Conservation (phyloP, 2,888 invertebrate species). For the Xestia rhomboidea region DNA sequence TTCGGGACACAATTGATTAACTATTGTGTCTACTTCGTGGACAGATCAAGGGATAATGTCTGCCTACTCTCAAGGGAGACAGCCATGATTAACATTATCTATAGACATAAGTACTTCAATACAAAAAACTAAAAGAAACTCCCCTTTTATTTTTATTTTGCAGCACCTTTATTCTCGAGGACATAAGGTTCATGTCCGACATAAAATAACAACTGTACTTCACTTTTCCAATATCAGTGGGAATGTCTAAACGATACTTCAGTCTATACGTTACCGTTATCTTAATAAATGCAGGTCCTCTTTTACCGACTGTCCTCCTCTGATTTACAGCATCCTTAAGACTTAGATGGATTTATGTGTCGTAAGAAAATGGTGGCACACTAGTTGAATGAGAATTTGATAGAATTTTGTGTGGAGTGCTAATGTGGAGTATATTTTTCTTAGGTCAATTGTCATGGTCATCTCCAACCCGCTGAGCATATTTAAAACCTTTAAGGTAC, state of each 20-base stretch:
- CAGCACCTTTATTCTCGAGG: neutral
- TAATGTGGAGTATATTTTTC: neutral
- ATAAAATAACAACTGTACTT: conserved; percentile 9
- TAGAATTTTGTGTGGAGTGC: neutral
- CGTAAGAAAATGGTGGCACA: conserved; percentile 44
- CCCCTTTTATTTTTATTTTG: neutral
- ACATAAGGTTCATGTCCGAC: neutral
- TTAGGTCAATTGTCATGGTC: neutral
- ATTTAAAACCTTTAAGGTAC: too few species aligned
- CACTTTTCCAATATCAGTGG: conserved; percentile 24
- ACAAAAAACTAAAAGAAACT: neutral
- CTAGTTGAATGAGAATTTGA: conserved; percentile 28
- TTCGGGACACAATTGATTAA: too few species aligned
- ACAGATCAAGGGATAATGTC: too few species aligned
- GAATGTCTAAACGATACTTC: conserved; percentile 35
- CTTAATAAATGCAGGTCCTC: conserved; percentile 58
- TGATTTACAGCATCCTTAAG: conserved; percentile 55
- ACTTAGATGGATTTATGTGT: conserved; percentile 53
- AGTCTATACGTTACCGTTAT: conserved; percentile 40
- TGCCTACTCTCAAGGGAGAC: neutral
- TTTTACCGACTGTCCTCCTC: conserved; percentile 38
- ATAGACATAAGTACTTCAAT: neutral
- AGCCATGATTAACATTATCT: too few species aligned
- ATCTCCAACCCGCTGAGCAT: too few species aligned
- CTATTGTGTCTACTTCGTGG: too few species aligned